phyloP scores from a whole-genome alignment of 2,113 vertebrate genomes.

The Dicaeum eximium region DNA sequence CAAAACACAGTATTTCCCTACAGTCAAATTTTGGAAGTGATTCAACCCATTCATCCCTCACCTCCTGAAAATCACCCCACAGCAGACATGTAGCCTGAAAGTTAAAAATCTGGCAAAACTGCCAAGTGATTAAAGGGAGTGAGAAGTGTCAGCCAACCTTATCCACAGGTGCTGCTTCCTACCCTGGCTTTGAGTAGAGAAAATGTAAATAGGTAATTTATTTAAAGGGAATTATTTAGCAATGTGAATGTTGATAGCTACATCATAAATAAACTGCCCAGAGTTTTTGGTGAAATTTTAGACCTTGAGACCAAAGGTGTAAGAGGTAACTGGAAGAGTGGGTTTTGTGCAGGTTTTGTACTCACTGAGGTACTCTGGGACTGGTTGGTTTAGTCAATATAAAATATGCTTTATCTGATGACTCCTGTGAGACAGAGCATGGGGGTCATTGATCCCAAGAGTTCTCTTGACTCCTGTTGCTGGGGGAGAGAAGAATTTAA shows the following conservation, averaged over 20 bases:
- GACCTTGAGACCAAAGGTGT: not conserved
- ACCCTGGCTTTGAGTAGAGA: not conserved
- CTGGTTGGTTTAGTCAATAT: not conserved
- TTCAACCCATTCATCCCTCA: not conserved
- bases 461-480: not conserved
- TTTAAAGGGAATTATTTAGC: not conserved
- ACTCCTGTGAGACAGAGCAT: not conserved
- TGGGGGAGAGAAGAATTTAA: not conserved
- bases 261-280: not conserved
- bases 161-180: not conserved
- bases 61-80: not conserved
- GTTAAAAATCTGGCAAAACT: not conserved
- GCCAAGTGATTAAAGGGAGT: not conserved
- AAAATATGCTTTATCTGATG: not conserved
- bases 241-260: not conserved
- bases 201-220: not conserved
- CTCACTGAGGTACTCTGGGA: not conserved
- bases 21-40: not conserved
- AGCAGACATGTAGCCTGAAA: not conserved
- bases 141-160: not conserved
- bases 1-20: not conserved
- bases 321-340: not conserved
- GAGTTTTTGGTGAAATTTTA: not conserved
- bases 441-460: not conserved
- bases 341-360: not conserved